These are phyloP conservation scores for Strigamia crassipes DNA, from an alignment of 2,888 invertebrate genomes.

Conservation along the genomic window DNA sequence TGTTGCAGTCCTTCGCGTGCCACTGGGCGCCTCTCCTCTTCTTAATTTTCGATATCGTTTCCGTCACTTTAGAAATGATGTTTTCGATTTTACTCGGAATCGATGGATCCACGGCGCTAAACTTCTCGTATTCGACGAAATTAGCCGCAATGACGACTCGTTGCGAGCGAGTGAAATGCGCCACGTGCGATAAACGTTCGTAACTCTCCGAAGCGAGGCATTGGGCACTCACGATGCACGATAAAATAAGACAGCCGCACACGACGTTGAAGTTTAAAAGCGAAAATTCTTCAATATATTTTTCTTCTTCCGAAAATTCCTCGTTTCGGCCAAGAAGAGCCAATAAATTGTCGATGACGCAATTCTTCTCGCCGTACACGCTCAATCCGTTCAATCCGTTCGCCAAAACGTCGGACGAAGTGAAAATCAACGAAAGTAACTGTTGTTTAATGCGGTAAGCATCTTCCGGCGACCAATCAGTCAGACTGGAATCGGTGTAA, in stretches of 20 bases:
- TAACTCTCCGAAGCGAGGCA: not conserved
- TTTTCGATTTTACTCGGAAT: not conserved
- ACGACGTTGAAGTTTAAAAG: not conserved
- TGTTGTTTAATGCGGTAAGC: not conserved
- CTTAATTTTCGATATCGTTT: not conserved
- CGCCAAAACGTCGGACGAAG: not conserved
- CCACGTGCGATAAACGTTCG: not conserved
- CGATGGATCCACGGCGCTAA: not conserved
- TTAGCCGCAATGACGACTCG: not conserved
- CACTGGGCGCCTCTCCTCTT: not conserved
- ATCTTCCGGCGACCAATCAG: not conserved
- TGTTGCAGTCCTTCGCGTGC: conserved; percentile 5
- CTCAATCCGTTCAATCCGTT: not conserved
- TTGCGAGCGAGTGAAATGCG: not conserved
- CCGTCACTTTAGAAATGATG: not conserved
- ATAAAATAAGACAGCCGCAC: not conserved
- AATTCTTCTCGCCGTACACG: not conserved
- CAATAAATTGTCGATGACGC: not conserved
- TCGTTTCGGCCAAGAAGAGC: not conserved
- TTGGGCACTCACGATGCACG: not conserved
- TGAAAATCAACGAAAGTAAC: conserved; percentile 23
- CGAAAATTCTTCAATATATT: not conserved
- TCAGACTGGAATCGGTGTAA: not conserved
- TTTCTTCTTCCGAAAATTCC: not conserved
- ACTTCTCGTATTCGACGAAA: not conserved